Conservation (phyloP, 2,888 invertebrate genomes). For the Mythimna loreyi region DNA sequence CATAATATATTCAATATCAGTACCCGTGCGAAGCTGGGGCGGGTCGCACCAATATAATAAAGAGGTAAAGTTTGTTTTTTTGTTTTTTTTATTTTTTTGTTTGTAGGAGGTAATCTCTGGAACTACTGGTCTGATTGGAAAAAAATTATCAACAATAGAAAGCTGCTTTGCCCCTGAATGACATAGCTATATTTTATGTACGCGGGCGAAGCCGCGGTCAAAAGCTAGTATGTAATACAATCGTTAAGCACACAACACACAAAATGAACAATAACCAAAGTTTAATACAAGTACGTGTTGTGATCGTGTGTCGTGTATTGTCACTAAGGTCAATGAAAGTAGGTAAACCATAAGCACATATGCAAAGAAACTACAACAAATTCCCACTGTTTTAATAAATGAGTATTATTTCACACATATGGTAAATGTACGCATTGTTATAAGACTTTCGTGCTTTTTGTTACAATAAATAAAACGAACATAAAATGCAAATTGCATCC, state of each 20-base stretch:
- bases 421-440: conserved; percentile 51
- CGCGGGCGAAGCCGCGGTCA: no score
- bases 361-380: conserved; percentile 44
- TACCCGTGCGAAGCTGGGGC: no score
- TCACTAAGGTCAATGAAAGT: conserved; percentile 61
- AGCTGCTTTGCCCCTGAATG: no score
- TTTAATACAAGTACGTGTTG: conserved; percentile 32
- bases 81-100: no score
- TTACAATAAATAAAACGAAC: conserved; percentile 32
- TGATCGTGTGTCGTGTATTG: conserved; percentile 28
- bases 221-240: no score
- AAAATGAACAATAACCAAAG: conserved; percentile 33
- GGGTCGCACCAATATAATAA: no score
- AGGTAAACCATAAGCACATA: conserved; percentile 36
- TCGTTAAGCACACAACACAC: conserved; percentile 28
- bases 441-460: conserved; percentile 57
- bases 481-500: conserved; percentile 52
- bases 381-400: conserved; percentile 61
- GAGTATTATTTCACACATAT: conserved; percentile 48
- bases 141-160: no score
- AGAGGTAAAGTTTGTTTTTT: no score
- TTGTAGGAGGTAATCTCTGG: no score
- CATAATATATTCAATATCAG: no score
- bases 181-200: no score
- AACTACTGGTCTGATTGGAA: no score